These are phyloP conservation scores for Neogale vison DNA, from an alignment of 2,113 vertebrate species.

Conservation along the genomic window DNA sequence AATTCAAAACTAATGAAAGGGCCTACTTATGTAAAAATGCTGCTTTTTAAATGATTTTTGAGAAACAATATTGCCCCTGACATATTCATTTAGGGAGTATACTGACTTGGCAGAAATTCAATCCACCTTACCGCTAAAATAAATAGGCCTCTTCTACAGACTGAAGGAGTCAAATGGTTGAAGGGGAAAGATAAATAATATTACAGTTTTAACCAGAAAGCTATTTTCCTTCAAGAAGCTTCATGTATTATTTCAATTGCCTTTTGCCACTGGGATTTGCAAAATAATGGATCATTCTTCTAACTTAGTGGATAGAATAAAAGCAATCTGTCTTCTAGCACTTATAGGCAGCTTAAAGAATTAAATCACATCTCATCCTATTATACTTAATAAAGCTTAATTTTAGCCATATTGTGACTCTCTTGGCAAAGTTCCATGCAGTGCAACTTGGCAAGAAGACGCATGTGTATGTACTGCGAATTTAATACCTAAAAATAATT, in stretches of 20 bases:
- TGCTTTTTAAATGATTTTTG: constrained; percentile 78
- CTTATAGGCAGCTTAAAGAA: constrained; percentile 64
- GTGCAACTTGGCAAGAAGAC: constrained; percentile 49
- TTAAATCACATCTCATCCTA: constrained; percentile 45
- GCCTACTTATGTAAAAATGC: constrained; percentile 71
- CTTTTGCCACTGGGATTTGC: constrained; percentile 71
- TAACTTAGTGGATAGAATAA: constrained; percentile 64
- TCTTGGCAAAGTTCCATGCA: constrained; percentile 48
- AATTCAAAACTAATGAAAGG: constrained; percentile 79
- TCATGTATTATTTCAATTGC: constrained; percentile 81
- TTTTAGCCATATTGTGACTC: constrained; percentile 58
- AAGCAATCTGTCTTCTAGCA: constrained; percentile 69
- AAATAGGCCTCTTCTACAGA: constrained; percentile 76
- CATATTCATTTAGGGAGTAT: constrained; percentile 80
- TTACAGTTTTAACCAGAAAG: constrained; percentile 78
- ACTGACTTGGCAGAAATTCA: constrained; percentile 80
- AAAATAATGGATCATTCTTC: constrained; percentile 72
- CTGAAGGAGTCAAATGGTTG: constrained; percentile 75
- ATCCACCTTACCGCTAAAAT: constrained; percentile 75
- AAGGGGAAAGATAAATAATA: constrained; percentile 83
- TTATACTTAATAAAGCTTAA: constrained; percentile 54
- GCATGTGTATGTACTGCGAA: not conserved
- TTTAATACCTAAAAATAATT: constrained; percentile 69
- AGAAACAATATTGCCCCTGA: constrained; percentile 80
- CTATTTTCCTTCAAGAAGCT: constrained; percentile 76